phyloP scores from a whole-genome alignment of 1,140 invertebrate species.

The Rhyzopertha dominica region DNA sequence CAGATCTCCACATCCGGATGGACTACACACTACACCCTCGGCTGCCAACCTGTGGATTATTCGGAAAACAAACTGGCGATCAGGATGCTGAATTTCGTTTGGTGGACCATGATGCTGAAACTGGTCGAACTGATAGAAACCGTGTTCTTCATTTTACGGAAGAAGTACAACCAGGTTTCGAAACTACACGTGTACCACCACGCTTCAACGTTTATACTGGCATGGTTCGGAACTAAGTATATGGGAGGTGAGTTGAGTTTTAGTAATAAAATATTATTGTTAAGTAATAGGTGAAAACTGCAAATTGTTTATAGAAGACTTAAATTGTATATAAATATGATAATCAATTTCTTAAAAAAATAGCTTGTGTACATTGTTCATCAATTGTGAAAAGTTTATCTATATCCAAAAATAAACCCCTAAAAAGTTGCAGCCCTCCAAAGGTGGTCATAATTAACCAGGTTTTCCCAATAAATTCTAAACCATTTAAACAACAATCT shows the following conservation, averaged over 20 bases:
- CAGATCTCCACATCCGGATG: constrained; percentile 24
- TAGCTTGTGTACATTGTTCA: too few species aligned
- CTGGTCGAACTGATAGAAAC: constrained; percentile 48
- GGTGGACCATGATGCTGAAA: constrained; percentile 51
- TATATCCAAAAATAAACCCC: too few species aligned
- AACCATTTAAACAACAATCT: too few species aligned
- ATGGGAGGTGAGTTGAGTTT: constrained; percentile 50
- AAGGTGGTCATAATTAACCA: too few species aligned
- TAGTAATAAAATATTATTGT: neutral
- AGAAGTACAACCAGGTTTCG: constrained; percentile 66
- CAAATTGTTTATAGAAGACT: too few species aligned
- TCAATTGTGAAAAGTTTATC: too few species aligned
- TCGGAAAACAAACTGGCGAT: constrained; percentile 54
- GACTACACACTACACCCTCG: constrained; percentile 49
- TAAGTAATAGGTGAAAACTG: neutral
- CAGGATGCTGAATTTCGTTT: constrained; percentile 49
- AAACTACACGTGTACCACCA: constrained; percentile 73
- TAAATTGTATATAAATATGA: too few species aligned
- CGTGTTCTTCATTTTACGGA: constrained; percentile 65
- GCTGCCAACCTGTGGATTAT: constrained; percentile 65
- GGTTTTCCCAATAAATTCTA: too few species aligned
- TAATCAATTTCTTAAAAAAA: too few species aligned
- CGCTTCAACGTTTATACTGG: constrained; percentile 55
- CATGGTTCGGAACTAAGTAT: constrained; percentile 67
- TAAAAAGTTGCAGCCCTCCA: too few species aligned